Evolutionary conservation across 2,888 invertebrate genomes (phyloP), one percentile per base, ranked within the genome.

Genomic region (Philhelius pedissequus): DNA sequence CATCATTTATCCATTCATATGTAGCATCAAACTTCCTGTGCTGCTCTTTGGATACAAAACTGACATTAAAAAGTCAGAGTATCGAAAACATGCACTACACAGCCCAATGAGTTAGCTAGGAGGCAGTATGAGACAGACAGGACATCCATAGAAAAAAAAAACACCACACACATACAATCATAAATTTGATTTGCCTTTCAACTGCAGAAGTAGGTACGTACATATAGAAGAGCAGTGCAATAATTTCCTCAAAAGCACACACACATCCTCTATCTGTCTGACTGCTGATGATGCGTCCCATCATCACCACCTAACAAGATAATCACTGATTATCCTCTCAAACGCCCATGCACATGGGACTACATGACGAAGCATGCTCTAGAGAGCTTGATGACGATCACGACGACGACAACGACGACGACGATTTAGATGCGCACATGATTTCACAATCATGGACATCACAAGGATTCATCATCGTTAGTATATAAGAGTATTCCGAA

Each of bases 251-350:
- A 32, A 43, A 71, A 58, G 76, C 52, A 54, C 74, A 75, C 74
- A 75, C 38, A 71, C 54, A 45, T 27, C 45, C 60, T 54, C 54
- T 25, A 69, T 68, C 35, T 43, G 35, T 69, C 38, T 66, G 38
- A 58, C 45, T 64, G 64, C 45, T 64, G 69, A 64, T 79, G 79
- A 69, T 66, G 83, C 64, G 45, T 74, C 48, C 64, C 83, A 79
- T 79, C 79, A 70, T 75, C 83, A 83, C 74, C 74, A 64, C 56
- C 40, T 79, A 79, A 74, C 83, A 83, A 79, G 69, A 83, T 79
- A 79, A 83, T 83, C 83, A 70, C 56, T 75, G 79, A 74, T 78
- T 83, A 78, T 83, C 78, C 73, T 69, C 25, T 78, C 62, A 74
- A 78, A 50, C 45, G 70, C 48, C 38, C 74, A 66, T 74, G 74